A percentile compares a stretch with the other conserved stretches of the same genome.
Evolutionary conservation across 2,113 vertebrate genomes (phyloP).

Genomic region (Malurus cyaneus): DNA sequence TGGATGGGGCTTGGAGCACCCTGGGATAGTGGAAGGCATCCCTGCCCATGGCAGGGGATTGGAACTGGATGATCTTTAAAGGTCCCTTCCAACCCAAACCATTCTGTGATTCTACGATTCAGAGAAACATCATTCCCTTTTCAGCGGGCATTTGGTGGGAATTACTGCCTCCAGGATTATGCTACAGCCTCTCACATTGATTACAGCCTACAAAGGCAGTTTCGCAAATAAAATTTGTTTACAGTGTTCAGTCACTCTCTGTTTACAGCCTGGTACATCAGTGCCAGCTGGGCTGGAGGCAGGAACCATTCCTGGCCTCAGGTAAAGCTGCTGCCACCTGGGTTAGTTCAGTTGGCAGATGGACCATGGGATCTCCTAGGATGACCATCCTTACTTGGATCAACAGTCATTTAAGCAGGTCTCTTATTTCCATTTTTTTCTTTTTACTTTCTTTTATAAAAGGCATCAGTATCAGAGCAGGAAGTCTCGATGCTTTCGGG

Average conservation of each 20-base stretch:
- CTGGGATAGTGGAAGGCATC: background rate
- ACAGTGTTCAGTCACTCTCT: background rate
- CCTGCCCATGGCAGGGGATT: background rate
- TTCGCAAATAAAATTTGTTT: background rate
- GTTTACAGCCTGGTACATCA: background rate
- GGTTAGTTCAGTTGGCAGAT: background rate
- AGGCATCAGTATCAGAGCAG: background rate
- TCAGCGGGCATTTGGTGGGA: background rate
- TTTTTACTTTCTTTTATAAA: background rate
- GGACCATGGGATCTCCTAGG: background rate
- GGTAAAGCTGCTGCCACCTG: background rate
- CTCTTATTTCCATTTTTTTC: background rate
- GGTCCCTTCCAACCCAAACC: background rate
- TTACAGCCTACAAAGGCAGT: background rate
- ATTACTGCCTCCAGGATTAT: background rate
- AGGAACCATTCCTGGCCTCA: background rate
- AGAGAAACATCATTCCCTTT: background rate
- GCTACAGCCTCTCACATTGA: background rate
- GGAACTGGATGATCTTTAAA: background rate
- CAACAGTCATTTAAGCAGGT: background rate
- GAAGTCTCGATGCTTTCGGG: background rate
- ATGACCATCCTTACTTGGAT: background rate
- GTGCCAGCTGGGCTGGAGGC: background rate
- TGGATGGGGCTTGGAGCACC: fast-evolving
- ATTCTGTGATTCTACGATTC: background rate